A percentile compares a stretch with the other conserved stretches of the same genome.
Conservation (phyloP, 2,113 vertebrate species). For the Archilochus colubris region DNA sequence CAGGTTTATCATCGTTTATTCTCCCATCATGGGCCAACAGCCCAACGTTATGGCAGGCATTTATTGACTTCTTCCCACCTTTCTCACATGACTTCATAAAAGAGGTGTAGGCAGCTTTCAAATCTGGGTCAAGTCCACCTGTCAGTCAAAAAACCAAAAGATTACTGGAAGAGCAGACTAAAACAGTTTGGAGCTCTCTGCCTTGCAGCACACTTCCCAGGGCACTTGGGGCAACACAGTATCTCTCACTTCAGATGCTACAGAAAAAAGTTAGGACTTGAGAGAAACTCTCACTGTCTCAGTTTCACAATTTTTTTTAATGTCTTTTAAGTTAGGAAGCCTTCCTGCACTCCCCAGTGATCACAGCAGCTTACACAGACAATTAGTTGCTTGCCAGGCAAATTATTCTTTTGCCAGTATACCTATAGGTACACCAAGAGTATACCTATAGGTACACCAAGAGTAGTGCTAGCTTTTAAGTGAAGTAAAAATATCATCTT, state of each 20-base stretch:
- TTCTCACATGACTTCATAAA: slow-evolving; percentile 86
- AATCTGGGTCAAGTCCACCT: slow-evolving; percentile 87
- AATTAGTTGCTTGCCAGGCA: neutral
- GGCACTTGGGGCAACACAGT: neutral
- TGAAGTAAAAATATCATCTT: neutral
- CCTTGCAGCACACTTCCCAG: neutral
- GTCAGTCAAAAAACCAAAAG: neutral
- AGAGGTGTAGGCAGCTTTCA: slow-evolving; percentile 87
- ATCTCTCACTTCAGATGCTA: neutral
- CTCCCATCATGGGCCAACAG: slow-evolving; percentile 86
- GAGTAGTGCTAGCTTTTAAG: neutral
- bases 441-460: neutral
- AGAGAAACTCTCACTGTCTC: neutral
- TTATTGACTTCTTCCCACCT: slow-evolving; percentile 86
- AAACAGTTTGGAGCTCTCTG: neutral
- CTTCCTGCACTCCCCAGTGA: neutral
- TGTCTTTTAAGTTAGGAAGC: neutral
- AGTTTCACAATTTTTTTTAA: neutral
- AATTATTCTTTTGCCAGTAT: neutral
- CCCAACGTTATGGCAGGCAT: slow-evolving; percentile 89
- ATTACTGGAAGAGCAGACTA: neutral
- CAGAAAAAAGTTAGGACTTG: neutral
- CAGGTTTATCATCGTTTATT: slow-evolving; percentile 69
- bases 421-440: neutral
- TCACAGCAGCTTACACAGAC: neutral